Evolutionary conservation across 37 sponge, comb jelly and placozoan genomes (phyloP).

Genomic region (Spongilla lacustris): DNA sequence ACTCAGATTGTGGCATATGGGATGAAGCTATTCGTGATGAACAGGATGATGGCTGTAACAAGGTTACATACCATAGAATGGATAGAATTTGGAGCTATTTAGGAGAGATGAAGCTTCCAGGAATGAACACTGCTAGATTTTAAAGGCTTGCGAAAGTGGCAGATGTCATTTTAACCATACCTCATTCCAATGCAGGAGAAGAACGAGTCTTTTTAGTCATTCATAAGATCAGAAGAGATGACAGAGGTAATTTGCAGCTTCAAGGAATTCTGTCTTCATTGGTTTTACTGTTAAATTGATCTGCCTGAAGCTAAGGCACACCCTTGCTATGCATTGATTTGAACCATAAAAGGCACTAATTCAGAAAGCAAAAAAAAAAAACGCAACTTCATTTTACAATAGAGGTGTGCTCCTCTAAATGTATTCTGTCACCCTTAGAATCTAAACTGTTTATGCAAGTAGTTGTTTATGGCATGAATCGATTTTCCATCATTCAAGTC

Average conservation of each 20-base stretch:
- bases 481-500: too few relatives aligned
- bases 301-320: neutral
- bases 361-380: too few relatives aligned
- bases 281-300: neutral
- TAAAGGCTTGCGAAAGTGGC: neutral
- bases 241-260: neutral
- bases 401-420: neutral
- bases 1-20: too few relatives aligned
- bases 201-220: neutral
- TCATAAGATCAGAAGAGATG: neutral
- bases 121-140: neutral
- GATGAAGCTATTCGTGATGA: neutral
- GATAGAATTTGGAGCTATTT: neutral
- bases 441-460: too few relatives aligned
- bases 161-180: neutral
- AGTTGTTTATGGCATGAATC: too few relatives aligned
- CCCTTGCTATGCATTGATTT: too few relatives aligned
- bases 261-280: too few relatives aligned
- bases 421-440: too few relatives aligned
- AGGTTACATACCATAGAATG: conserved; percentile 2
- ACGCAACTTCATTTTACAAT: too few relatives aligned
- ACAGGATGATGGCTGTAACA: neutral
- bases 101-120: neutral
- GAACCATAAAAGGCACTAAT: too few relatives aligned
- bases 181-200: conserved; percentile 3